A percentile compares a stretch with the other conserved stretches of the same genome.
phyloP scores from a whole-genome alignment of 2,113 vertebrate genomes.

The Felis chaus region DNA sequence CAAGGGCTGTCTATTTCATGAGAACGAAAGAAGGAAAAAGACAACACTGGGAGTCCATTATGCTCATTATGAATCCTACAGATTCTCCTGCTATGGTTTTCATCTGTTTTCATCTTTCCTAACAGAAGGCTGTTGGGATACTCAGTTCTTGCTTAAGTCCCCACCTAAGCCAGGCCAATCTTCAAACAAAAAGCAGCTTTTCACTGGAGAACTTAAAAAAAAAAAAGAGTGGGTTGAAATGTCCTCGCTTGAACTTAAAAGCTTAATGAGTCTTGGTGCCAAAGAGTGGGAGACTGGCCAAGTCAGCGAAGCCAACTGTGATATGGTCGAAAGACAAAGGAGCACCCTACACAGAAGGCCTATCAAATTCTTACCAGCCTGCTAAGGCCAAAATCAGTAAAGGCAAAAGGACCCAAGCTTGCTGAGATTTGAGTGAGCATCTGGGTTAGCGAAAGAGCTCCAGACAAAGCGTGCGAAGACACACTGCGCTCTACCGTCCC shows the following conservation, averaged over 20 bases:
- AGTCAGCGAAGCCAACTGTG: conserved; percentile 68
- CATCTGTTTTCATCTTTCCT: conserved; percentile 41
- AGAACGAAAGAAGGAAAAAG: neutral
- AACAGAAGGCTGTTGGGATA: conserved; percentile 30
- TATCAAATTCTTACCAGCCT: conserved; percentile 64
- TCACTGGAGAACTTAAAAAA: conserved; percentile 7
- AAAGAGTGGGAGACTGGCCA: conserved; percentile 79
- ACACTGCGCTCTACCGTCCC: too few species aligned
- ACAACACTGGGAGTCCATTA: neutral
- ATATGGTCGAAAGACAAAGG: conserved; percentile 74
- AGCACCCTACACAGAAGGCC: conserved; percentile 61
- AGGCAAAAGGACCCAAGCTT: neutral
- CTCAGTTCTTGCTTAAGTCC: conserved; percentile 3
- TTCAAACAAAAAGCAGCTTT: conserved; percentile 68
- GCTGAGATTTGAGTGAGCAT: conserved; percentile 39
- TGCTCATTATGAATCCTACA: neutral
- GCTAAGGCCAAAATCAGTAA: conserved; percentile 19
- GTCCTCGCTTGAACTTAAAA: conserved; percentile 84
- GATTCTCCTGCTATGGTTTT: neutral
- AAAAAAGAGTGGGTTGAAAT: conserved; percentile 70
- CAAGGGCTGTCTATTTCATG: neutral
- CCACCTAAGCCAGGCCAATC: conserved; percentile 57
- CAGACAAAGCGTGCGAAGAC: neutral
- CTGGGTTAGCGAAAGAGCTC: conserved; percentile 15
- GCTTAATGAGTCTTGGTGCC: conserved; percentile 81